Evolutionary conservation across 1,140 invertebrate species (phyloP), one percentile per base, ranked within the genome.

Genomic region (Drosophila rhopaloa): DNA sequence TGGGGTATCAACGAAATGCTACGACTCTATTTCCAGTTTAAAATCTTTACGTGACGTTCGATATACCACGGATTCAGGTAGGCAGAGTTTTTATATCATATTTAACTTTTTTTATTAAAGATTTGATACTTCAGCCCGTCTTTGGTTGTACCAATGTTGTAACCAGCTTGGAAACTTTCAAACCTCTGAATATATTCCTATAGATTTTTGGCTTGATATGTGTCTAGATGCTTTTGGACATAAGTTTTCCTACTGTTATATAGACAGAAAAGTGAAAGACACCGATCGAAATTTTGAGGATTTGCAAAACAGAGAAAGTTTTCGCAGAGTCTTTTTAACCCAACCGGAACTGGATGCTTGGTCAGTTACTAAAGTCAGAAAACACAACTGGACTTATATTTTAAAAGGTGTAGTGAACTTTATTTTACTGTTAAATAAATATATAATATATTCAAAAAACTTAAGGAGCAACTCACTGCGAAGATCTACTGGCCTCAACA

Each of bases 91-190:
- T 5, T 8, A 4, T 13, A n/a, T 27, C 2, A 35, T 46, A 13
- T 10, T 2, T 16, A 44, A 35, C 9, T 6, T 27, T n/a, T n/a
- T n/a, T 29, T 14, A 9, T 44, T 35, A 5, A 16, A 16, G 2
- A 35, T 1, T 58, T 57, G 19, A 1, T 13, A 29, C 16, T 53
- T 27, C 5, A 77, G 75, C 6, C 0, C 77, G 77, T 13, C 67
- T 67, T 44, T 67, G 63, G 65, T 40, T 77, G 3, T 77, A 61
- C 46, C 74, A 77, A 50, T 2, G 29, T 50, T 79, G 77, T 43
- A 66, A 46, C 47, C 53, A 66, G 13, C 46, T 76, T 29, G 77
- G 73, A 0, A 44, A 48, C 19, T 76, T 79, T 43, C 51, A 58
- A 14, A 62, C 37, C 10, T 53, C 66, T 4, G 43, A 47, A 19